Evolutionary conservation across 2,113 vertebrate species (phyloP).

Genomic region (Gopherus evgoodei): DNA sequence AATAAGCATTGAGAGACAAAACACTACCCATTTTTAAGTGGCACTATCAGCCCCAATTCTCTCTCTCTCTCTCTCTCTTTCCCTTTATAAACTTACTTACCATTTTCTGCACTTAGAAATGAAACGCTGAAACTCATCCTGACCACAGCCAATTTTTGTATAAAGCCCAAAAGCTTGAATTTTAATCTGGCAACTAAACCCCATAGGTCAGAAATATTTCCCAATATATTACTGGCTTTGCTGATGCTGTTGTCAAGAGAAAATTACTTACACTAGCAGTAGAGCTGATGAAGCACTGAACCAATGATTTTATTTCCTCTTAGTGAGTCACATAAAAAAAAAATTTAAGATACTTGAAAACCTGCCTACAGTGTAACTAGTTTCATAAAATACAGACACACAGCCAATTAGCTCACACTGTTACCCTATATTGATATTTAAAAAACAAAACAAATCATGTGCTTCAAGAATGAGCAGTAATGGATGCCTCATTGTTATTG

Average conservation of each 20-base stretch:
- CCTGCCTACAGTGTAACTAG: background rate
- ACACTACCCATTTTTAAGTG: background rate
- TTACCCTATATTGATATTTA: background rate
- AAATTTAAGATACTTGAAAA: background rate
- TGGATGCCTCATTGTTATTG: background rate
- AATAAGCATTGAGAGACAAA: conserved; percentile 41
- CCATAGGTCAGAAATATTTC: background rate
- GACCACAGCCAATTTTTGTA: background rate
- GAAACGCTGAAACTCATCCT: background rate
- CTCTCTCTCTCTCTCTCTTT: background rate
- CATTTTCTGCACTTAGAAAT: background rate
- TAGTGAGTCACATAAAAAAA: background rate
- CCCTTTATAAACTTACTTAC: background rate
- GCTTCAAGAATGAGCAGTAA: background rate
- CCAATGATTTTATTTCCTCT: background rate
- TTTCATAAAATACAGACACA: background rate
- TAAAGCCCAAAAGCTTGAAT: background rate
- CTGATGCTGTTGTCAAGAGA: background rate
- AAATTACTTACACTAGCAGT: conserved; percentile 11
- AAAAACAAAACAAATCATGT: fast-evolving
- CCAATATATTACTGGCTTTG: background rate
- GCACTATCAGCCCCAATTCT: background rate
- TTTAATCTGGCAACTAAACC: background rate
- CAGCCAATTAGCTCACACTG: background rate
- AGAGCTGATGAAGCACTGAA: background rate